Base-by-base conservation (phyloP, 2,797 vertebrate genomes). In the Trachops cirrhosus region DNA sequence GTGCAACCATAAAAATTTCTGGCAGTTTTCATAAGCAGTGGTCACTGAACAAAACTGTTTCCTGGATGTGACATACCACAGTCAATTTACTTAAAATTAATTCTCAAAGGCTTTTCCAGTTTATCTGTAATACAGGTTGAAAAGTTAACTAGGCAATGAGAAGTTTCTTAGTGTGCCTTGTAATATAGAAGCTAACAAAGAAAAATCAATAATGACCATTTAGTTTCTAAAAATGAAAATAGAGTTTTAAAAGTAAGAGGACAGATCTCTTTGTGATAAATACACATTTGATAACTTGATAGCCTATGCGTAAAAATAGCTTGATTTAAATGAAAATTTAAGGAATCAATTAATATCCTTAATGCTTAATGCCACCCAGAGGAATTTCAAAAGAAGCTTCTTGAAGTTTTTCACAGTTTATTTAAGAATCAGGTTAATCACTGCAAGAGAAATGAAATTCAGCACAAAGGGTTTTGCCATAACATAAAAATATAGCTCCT, bases 191-290 rank as follows among this genome's bases (percentile, higher is more conserved):
- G 29, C 68, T 71, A 77, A 44, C 12, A 29, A 39, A 96, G 73
- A 94, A 97, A 97, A 97, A 98, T 97, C 96, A 96, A 95, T 97
- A 94, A 48, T 77, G 48, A 82, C 80, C 71, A 70, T 85, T 96
- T 96, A 96, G 62, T 80, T 87, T 94, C 29, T 96, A 94, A 97
- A 97, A 97, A 79, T 93, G 84, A 62, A 92, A 96, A 95, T 94
- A 86, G 78, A 1, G 9, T 84, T 92, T 91, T 90, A 96, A 96
- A 96, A 80, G 78, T 48, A 67, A 59, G 77, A 93, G 44, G 64
- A 96, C 37, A 75, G 67, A 97, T 96, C 5, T 0, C 85, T 97
- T 96, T 93, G 93, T 96, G 93, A 93, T 85, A 64, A 97, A 78
- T 46, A 93, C 64, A 86, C 86, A 73, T 64, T 91, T 94, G 84